A percentile compares a stretch with the other conserved stretches of the same genome.
Evolutionary conservation across 2,113 vertebrate species (phyloP).

Genomic region (Pterocles orientalis): DNA sequence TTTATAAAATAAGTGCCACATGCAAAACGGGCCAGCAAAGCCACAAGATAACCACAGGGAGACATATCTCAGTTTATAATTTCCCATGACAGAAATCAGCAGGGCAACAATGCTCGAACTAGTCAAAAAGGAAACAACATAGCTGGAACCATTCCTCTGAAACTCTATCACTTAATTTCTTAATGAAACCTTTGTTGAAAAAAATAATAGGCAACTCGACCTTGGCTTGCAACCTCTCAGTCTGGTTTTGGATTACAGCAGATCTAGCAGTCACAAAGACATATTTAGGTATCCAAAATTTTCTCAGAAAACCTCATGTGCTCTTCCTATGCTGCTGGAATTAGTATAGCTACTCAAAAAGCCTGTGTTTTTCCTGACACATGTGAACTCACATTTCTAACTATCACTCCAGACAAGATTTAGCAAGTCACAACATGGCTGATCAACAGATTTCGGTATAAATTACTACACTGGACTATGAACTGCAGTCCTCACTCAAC

Average conservation of each 20-base stretch:
- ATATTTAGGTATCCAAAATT: neutral
- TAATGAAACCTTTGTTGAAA: conserved; percentile 16
- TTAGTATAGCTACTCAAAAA: neutral
- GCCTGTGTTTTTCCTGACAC: neutral
- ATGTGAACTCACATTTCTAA: neutral
- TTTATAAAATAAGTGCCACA: neutral
- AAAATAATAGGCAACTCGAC: neutral
- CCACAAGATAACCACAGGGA: neutral
- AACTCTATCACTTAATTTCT: conserved; percentile 20
- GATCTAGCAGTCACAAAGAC: neutral
- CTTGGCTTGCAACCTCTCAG: neutral
- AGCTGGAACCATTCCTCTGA: neutral
- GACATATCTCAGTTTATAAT: neutral
- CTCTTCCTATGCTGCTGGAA: neutral
- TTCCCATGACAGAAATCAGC: neutral
- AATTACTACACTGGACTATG: neutral
- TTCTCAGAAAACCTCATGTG: neutral
- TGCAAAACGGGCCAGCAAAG: neutral
- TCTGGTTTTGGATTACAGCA: neutral
- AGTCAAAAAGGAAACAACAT: conserved; percentile 16
- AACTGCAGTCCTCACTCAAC: neutral
- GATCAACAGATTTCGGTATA: neutral
- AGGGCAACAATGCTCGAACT: neutral
- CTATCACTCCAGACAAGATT: neutral
- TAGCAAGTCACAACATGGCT: neutral